Base-by-base conservation (phyloP, 2,113 vertebrate species). In the Cyprinodon tularosa region DNA sequence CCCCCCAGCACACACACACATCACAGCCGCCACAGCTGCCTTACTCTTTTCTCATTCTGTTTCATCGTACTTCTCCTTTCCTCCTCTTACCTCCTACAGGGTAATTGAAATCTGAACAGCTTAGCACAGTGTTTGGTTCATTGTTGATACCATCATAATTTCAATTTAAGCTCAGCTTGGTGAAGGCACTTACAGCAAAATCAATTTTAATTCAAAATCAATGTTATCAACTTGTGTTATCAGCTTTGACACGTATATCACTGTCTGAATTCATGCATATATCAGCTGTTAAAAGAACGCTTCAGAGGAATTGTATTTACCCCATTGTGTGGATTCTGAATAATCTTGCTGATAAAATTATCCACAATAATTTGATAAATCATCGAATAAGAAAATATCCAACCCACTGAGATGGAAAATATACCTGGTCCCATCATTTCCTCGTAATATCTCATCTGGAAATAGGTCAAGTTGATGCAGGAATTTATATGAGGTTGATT, bases 401-500 rank as follows among this genome's bases (percentile, higher is more conserved):
- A 70, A 81, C 66, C 59, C 69, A 75, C 78, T 72, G 60, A 84
- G 83, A 62, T 44, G 50, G 62, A 66, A 84, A 80, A 65, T 61
- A 77, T 78, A 84, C 72, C 71, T 65, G 77, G 71, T 75, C 66
- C 62, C 60, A 75, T 87, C 68, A 70, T 63, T 80, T 74, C 59
- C 9, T 68, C 29, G 67, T 75, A 71, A 83, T 84, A 87, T 84
- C 84, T 88, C 67, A 79, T 76, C 72, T 82, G 72, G 69, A 92
- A 90, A 82, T 81, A 78, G 86, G 88, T 89, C 81, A 84, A 78
- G 74, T 76, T 90, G 89, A 92, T 86, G 85, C 84, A 85, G 76
- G 73, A 83, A 86, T 90, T 88, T 60, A 63, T 91, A 85, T 71
- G 84, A 84, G 76, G 84, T 83, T 84, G 90, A 92, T 84, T 92